Percentiles rank a stretch among this genome's conserved stretches.
phyloP scores from a whole-genome alignment of 2,797 vertebrate species.

The Graptemys geographica region DNA sequence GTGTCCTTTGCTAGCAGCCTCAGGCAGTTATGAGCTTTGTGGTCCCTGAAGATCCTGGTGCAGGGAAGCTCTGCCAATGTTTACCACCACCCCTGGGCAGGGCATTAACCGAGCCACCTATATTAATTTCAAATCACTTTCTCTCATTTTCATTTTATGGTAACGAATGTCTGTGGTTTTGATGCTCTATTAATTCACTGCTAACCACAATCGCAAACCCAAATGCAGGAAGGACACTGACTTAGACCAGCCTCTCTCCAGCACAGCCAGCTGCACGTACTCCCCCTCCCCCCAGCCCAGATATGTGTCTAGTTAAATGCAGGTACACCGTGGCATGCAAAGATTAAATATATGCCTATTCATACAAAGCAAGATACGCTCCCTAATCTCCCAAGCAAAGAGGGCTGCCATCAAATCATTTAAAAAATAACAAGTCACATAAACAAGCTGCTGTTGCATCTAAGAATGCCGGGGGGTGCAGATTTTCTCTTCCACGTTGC shows the following conservation, averaged over 20 bases:
- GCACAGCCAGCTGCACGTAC: neutral
- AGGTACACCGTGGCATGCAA: fast-evolving
- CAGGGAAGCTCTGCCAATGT: neutral
- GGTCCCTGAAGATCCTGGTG: neutral
- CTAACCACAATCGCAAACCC: neutral
- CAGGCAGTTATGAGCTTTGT: neutral
- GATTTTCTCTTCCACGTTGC: conserved; percentile 83
- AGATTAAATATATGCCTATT: neutral
- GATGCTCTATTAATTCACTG: neutral
- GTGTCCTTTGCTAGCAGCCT: neutral
- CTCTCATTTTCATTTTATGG: fast-evolving
- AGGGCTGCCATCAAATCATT: neutral
- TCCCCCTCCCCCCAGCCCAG: fast-evolving
- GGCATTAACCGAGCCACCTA: fast-evolving
- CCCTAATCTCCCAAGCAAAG: neutral
- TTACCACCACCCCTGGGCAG: neutral
- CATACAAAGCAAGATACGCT: fast-evolving
- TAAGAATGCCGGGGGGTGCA: conserved; percentile 61
- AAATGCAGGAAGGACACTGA: neutral
- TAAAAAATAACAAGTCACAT: neutral
- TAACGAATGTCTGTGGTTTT: fast-evolving
- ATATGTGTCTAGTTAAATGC: neutral
- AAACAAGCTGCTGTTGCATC: neutral
- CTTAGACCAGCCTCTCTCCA: neutral
- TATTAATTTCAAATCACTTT: fast-evolving